Conservation (phyloP, 2,113 vertebrate species). For the Python bivittatus region DNA sequence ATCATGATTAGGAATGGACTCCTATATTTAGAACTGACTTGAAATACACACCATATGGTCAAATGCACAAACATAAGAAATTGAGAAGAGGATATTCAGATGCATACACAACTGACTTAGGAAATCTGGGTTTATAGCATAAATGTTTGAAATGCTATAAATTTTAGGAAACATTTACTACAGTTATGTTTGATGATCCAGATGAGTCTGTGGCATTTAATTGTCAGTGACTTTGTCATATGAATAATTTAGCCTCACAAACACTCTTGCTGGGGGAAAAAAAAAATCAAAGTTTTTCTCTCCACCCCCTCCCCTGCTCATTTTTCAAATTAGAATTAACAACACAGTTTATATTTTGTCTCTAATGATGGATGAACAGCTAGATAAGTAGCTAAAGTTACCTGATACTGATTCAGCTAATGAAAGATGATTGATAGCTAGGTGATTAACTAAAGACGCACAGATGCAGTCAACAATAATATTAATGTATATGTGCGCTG, state of each 20-base stretch:
- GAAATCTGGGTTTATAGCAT: background rate
- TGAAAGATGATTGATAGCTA: background rate
- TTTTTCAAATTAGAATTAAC: background rate
- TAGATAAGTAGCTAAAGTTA: background rate
- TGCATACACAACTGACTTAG: background rate
- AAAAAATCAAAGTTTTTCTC: background rate
- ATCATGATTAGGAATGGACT: background rate
- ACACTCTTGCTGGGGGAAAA: background rate
- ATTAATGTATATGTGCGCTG: background rate
- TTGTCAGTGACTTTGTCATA: background rate
- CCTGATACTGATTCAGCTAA: background rate
- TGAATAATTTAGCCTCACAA: background rate
- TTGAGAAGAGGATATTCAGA: background rate
- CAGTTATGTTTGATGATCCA: background rate
- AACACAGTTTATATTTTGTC: background rate
- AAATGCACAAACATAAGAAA: background rate
- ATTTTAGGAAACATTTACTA: background rate
- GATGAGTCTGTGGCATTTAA: background rate
- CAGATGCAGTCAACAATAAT: background rate
- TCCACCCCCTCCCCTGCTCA: background rate
- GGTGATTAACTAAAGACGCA: background rate
- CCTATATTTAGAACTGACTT: background rate
- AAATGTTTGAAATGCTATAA: background rate
- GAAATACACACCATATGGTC: background rate
- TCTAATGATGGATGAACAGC: background rate